These are phyloP conservation scores for Parthenolecanium corni DNA, from an alignment of 2,888 invertebrate genomes.

Conservation along the genomic window DNA sequence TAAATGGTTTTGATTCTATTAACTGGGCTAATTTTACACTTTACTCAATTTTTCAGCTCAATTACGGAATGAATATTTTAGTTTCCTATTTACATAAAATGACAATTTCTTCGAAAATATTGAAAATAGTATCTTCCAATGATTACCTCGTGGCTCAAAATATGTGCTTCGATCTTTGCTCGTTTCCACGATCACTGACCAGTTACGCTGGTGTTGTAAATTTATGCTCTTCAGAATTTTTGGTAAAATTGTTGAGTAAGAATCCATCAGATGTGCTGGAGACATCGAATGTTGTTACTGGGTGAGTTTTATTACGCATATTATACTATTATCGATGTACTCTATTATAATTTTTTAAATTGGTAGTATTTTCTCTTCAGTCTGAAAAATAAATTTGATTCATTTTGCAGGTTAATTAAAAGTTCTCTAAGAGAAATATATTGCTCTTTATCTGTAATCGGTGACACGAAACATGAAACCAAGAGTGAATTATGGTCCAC, in stretches of 20 bases:
- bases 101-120: background rate
- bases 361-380: slow-evolving; percentile 25
- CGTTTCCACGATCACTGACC: slow-evolving; percentile 1
- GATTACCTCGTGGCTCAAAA: background rate
- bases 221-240: slow-evolving; percentile 3
- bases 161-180: slow-evolving; percentile 10
- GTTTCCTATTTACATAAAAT: slow-evolving; percentile 8
- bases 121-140: background rate
- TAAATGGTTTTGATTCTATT: background rate
- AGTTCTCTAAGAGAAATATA: slow-evolving; percentile 56
- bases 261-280: background rate
- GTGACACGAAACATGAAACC: slow-evolving; percentile 45
- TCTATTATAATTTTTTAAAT: background rate
- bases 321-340: background rate
- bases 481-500: slow-evolving; percentile 10
- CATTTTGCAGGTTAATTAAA: slow-evolving; percentile 53
- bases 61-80: slow-evolving; percentile 33
- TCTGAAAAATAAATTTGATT: background rate
- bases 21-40: background rate
- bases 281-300: background rate
- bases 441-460: slow-evolving; percentile 42
- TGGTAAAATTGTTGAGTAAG: background rate
- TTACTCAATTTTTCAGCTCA: slow-evolving; percentile 31
- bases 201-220: background rate
- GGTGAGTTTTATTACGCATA: background rate